A percentile compares a stretch with the other conserved stretches of the same genome.
Evolutionary conservation across 2,113 vertebrate genomes (phyloP).

Genomic region (Zootoca vivipara): DNA sequence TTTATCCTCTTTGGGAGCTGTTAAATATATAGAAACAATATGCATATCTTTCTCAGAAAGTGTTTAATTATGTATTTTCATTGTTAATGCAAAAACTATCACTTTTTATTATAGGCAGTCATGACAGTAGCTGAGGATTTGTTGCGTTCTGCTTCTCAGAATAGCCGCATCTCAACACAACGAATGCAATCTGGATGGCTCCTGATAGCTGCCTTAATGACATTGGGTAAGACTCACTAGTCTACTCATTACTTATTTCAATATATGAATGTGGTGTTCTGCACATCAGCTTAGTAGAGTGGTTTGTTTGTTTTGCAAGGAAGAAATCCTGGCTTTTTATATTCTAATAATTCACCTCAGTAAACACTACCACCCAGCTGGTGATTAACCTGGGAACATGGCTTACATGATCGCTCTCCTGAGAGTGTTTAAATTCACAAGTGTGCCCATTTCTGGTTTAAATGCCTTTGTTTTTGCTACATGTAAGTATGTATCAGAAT

Average conservation of each 20-base stretch:
- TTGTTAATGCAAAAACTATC: constrained; percentile 28
- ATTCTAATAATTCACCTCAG: neutral
- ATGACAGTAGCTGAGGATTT: constrained; percentile 88
- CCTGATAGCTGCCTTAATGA: constrained; percentile 86
- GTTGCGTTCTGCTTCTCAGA: constrained; percentile 90
- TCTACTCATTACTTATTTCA: neutral
- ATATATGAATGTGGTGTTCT: constrained; percentile 5
- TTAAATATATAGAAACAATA: neutral
- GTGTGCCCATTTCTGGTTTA: neutral
- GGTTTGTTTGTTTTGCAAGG: neutral
- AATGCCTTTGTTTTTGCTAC: neutral
- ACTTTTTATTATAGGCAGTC: constrained; percentile 77
- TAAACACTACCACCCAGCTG: neutral
- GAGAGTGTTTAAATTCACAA: too few relatives aligned
- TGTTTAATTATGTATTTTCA: neutral
- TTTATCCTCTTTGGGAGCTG: neutral
- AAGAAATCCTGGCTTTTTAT: neutral
- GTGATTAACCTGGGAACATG: neutral
- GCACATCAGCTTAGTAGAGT: neutral
- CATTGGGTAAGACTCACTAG: constrained; percentile 78
- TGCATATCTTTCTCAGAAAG: neutral
- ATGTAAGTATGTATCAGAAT: neutral
- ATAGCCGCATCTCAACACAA: constrained; percentile 87
- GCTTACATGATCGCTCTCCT: neutral
- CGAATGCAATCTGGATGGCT: constrained; percentile 92